Evolutionary conservation across 2,797 vertebrate genomes (phyloP).

Genomic region (Onychomys leucogaster): DNA sequence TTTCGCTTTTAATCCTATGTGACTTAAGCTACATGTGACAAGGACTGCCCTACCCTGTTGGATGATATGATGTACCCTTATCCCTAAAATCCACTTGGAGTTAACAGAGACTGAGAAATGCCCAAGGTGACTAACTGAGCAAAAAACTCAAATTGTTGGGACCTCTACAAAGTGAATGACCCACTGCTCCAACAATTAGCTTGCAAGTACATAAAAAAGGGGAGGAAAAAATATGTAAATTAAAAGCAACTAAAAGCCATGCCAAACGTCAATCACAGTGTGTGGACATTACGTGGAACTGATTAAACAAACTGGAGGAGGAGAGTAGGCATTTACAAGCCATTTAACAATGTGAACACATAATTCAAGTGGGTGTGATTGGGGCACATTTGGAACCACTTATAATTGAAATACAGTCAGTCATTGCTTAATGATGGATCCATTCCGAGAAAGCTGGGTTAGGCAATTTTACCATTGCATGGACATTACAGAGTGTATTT

Average conservation of each 20-base stretch:
- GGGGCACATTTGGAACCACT: conserved; percentile 37
- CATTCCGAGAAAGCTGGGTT: background rate
- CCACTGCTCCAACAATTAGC: conserved; percentile 50
- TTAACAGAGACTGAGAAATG: background rate
- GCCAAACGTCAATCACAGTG: background rate
- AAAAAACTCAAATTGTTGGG: conserved; percentile 43
- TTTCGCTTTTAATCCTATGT: conserved; percentile 23
- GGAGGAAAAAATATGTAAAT: background rate
- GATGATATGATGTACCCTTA: background rate
- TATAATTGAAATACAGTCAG: conserved; percentile 7
- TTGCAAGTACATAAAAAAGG: background rate
- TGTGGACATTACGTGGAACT: background rate
- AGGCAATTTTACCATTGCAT: background rate
- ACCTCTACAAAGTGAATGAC: conserved; percentile 27
- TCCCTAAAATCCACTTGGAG: background rate
- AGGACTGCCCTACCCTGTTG: background rate
- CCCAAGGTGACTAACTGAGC: background rate
- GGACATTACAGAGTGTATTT: background rate
- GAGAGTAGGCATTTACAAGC: background rate
- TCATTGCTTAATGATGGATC: background rate
- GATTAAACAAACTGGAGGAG: background rate
- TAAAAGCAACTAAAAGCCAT: conserved; percentile 5
- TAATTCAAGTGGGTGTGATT: background rate
- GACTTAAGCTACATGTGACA: background rate
- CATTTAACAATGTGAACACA: conserved; percentile 24